Base-by-base conservation (phyloP, 2,797 vertebrate species). In the Rhynchotus rufescens region DNA sequence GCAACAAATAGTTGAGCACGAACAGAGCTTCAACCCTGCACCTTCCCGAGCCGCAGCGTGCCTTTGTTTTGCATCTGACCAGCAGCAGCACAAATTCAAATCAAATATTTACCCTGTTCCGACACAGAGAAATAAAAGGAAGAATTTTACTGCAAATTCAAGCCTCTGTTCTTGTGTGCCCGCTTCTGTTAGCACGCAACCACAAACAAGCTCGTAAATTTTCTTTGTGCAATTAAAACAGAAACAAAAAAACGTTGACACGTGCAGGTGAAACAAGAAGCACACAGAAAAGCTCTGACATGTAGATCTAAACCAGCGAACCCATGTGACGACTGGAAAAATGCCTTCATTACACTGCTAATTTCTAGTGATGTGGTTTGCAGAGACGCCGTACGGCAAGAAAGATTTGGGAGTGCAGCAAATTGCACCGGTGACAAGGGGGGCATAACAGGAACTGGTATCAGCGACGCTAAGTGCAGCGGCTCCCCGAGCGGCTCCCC, bases 301-400 rank as follows among this genome's bases (percentile, higher is more conserved):
- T 7, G 74, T 7, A 15, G 10, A 60, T 6, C 25, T 15, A 59
- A 67, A 84, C 14, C 68, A 76, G 47, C 38, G 73, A 51, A 62
- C 20, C 64, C 71, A 62, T 3, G 77, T 42, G 51, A 38, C 23
- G 66, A 9, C 73, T 2, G 9, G 59, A 32, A 65, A 54, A 44
- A 64, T n/a, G 6, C 75, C 22, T 45, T 75, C 5, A 7, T 73
- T n/a, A 17, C 0, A 26, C 80, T 26, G 14, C 26, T 60, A 42
- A 87, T 91, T 72, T 49, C 90, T 80, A 88, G 87, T 12, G 84
- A 32, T 10, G 59, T 82, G 89, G 88, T 95, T 73, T 83, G 88
- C 89, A 57, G 92, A 88, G 89, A 6, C 78, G 89, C 1, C 91
- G 28, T 25, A 28, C 71, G 86, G 71, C 88, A n/a, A 40, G 74